phyloP scores from a whole-genome alignment of 1,140 invertebrate species.

The Saccostrea glomerata region DNA sequence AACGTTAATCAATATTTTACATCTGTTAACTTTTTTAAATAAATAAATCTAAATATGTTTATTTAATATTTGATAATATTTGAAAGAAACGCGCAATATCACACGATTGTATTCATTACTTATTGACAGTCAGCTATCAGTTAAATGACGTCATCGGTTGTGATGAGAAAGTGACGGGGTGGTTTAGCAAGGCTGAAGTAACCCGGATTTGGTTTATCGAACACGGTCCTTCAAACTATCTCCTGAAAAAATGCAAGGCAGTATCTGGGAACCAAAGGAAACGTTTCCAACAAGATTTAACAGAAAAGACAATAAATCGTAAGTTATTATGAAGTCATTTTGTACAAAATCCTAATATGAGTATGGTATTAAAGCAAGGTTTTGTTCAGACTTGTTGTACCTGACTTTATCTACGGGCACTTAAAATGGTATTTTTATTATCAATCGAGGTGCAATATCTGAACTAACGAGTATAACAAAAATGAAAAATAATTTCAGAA shows the following conservation, averaged over 20 bases:
- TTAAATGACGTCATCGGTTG: slow-evolving; percentile 5
- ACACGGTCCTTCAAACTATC: neutral
- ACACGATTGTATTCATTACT: neutral
- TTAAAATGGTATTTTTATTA: neutral
- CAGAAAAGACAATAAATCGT: neutral
- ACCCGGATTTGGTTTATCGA: neutral
- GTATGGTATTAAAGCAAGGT: neutral
- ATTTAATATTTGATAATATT: too few species aligned
- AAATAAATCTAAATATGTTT: too few species aligned
- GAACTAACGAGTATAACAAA: too few species aligned
- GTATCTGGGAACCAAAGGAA: neutral
- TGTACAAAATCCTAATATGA: neutral
- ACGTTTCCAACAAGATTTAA: neutral
- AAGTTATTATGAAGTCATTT: neutral
- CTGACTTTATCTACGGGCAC: neutral
- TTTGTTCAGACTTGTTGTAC: neutral
- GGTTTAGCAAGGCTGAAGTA: neutral
- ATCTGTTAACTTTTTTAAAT: too few species aligned
- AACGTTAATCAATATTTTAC: too few species aligned
- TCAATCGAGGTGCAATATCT: neutral
- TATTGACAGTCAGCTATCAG: neutral
- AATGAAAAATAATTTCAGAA: too few species aligned
- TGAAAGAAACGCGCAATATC: neutral
- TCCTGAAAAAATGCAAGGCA: neutral
- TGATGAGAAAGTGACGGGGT: neutral